Percentiles rank a stretch among this genome's conserved stretches.
Conservation (phyloP, 2,797 vertebrate genomes). For the Moxostoma hubbsi region DNA sequence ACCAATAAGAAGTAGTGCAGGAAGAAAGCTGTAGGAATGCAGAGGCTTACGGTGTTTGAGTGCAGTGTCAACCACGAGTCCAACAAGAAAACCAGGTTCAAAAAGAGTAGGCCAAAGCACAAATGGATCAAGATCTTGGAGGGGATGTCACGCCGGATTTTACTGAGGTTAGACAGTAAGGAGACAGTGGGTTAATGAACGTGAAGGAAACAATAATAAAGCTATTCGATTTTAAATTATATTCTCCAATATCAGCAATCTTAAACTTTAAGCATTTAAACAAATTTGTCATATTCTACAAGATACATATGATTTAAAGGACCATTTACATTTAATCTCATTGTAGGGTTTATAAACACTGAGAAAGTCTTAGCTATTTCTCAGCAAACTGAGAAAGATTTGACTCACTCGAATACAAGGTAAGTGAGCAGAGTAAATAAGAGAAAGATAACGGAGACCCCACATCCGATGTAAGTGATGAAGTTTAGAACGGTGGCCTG, state of each 20-base stretch:
- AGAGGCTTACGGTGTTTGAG: conserved; percentile 72
- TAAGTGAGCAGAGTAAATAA: conserved; percentile 88
- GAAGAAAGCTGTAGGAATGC: conserved; percentile 89
- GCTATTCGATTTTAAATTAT: too few relatives aligned
- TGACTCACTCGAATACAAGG: conserved; percentile 86
- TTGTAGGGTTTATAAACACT: neutral
- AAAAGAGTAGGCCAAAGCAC: conserved; percentile 85
- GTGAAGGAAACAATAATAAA: too few relatives aligned
- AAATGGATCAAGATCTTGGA: conserved; percentile 96
- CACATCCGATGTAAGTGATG: conserved; percentile 94
- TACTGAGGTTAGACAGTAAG: conserved; percentile 73
- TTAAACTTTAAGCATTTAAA: too few relatives aligned
- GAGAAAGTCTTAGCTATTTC: neutral
- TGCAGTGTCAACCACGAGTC: conserved; percentile 90
- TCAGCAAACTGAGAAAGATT: neutral
- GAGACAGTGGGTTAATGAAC: neutral
- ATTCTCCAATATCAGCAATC: too few relatives aligned
- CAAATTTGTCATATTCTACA: too few relatives aligned
- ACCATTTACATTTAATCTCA: neutral
- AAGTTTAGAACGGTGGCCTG: conserved; percentile 85
- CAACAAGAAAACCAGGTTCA: conserved; percentile 89
- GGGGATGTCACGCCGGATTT: conserved; percentile 91
- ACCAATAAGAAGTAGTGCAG: conserved; percentile 95
- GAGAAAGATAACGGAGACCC: conserved; percentile 90
- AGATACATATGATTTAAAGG: neutral